These are phyloP conservation scores for Lottia scabra DNA, from an alignment of 2,888 invertebrate genomes.

Conservation along the genomic window DNA sequence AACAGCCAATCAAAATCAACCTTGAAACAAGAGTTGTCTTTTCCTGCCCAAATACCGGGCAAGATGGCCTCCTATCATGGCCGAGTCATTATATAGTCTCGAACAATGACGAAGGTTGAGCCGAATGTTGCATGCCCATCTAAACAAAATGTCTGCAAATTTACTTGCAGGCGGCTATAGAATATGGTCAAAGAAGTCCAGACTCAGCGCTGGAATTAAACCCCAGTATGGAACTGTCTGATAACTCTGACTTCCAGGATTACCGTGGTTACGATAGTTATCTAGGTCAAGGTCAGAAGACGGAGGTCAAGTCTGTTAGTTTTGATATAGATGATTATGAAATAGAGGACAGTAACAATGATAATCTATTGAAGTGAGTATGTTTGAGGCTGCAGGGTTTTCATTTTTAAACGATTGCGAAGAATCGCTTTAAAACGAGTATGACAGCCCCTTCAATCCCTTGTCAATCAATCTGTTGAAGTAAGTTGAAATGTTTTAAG, in stretches of 20 bases:
- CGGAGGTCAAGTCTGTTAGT: constrained; percentile 17
- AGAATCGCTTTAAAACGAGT: no score
- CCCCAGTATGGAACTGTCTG: constrained; percentile 22
- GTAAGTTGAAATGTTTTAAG: no score
- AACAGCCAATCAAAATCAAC: no score
- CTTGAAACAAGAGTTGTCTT: no score
- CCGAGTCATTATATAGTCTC: no score
- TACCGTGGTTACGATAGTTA: not conserved
- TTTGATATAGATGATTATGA: constrained; percentile 10
- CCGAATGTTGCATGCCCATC: no score
- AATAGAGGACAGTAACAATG: not conserved
- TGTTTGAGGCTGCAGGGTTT: no score
- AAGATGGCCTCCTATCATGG: no score
- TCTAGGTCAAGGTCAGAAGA: not conserved
- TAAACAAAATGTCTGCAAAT: not conserved
- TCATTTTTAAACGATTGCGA: not conserved
- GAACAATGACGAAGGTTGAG: no score
- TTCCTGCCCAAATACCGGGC: no score
- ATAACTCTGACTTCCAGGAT: constrained; percentile 15
- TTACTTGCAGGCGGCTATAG: constrained; percentile 42
- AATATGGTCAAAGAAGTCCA: constrained; percentile 37
- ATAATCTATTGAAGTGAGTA: not conserved
- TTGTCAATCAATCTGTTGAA: no score
- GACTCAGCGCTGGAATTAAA: constrained; percentile 18
- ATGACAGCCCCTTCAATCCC: no score